These are phyloP conservation scores for Ptiloglossa arizonensis DNA, from an alignment of 1,140 invertebrate genomes.

Conservation along the genomic window DNA sequence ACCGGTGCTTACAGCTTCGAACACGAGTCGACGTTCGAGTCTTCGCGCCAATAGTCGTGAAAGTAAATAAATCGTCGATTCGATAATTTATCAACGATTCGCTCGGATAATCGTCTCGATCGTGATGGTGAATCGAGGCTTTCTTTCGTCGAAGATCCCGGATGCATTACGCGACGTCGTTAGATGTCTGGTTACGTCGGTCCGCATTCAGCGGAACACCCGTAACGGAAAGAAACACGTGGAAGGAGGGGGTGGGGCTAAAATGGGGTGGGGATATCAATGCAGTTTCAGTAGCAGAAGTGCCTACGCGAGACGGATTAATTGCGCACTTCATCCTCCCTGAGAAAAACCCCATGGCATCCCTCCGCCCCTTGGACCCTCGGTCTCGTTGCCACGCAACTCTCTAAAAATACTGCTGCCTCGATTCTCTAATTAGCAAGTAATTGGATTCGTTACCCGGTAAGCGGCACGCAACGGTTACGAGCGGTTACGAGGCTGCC, in stretches of 20 bases:
- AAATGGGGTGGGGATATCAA: conserved; percentile 54
- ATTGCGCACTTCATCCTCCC: conserved; percentile 71
- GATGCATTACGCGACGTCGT: conserved; percentile 13
- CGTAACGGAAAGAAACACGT: conserved; percentile 21
- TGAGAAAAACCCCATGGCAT: conserved; percentile 59
- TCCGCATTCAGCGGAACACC: neutral
- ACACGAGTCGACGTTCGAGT: too few species aligned
- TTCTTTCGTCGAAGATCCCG: conserved; percentile 10
- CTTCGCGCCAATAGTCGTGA: too few species aligned
- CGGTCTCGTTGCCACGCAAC: conserved; percentile 50
- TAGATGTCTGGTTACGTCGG: conserved; percentile 8
- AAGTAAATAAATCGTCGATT: too few species aligned
- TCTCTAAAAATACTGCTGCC: conserved; percentile 54
- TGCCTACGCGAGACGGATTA: conserved; percentile 71
- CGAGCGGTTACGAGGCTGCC: neutral
- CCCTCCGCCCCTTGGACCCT: conserved; percentile 9
- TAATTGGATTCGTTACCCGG: conserved; percentile 65
- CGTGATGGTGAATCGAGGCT: neutral
- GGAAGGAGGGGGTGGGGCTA: neutral
- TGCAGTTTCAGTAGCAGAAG: conserved; percentile 66
- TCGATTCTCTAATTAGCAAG: conserved; percentile 67
- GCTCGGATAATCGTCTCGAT: neutral
- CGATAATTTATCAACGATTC: too few species aligned
- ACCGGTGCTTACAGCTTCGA: too few species aligned
- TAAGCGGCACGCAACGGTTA: conserved; percentile 28